Conservation (phyloP, 2,113 vertebrate species). For the Alectura lathami region DNA sequence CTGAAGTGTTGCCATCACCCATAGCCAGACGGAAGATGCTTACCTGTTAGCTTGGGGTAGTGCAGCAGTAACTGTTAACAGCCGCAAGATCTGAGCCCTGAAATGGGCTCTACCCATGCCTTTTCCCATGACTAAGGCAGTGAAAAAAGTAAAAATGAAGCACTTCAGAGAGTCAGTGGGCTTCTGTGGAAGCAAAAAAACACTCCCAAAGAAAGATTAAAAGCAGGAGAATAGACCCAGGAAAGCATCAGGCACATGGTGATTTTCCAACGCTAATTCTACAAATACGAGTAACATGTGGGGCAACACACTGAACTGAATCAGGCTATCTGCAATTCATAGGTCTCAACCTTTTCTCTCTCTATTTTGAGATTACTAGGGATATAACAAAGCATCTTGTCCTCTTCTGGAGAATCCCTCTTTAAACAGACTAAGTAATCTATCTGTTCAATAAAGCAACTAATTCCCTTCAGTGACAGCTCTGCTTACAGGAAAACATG, state of each 20-base stretch:
- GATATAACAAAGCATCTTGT: background rate
- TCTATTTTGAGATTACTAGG: background rate
- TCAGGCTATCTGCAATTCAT: background rate
- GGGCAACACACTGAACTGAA: background rate
- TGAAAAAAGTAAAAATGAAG: background rate
- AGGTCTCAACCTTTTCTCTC: background rate
- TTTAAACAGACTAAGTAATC: background rate
- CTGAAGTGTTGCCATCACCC: background rate
- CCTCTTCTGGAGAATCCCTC: background rate
- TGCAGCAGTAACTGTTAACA: background rate
- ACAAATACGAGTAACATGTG: background rate
- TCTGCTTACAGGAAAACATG: background rate
- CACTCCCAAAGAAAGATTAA: background rate
- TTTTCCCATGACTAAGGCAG: background rate
- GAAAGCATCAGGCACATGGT: background rate
- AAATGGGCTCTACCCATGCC: background rate
- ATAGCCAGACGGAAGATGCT: background rate
- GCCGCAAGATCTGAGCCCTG: background rate
- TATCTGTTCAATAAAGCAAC: rapidly evolving
- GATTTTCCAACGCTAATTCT: background rate
- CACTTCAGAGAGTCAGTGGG: background rate
- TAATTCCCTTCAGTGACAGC: background rate
- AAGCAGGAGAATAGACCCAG: background rate
- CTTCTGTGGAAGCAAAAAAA: background rate
- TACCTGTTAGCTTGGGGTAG: background rate